phyloP scores from a whole-genome alignment of 2,113 vertebrate genomes.

The Bettongia penicillata region DNA sequence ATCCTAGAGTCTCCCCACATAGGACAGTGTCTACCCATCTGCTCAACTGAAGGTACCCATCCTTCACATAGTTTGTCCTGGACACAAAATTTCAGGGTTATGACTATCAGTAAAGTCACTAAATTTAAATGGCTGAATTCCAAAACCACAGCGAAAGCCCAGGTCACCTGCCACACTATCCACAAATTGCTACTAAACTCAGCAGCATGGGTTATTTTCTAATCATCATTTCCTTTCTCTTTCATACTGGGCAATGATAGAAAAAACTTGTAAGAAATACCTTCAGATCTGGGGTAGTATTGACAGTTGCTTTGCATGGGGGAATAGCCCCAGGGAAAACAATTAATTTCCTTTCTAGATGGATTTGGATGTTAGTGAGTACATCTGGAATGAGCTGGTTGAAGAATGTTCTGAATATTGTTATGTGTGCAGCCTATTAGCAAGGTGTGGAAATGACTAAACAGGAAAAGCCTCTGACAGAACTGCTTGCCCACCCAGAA shows the following conservation, averaged over 20 bases:
- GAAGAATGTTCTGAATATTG: constrained; percentile 51
- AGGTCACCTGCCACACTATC: too few species aligned
- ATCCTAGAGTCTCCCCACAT: background rate
- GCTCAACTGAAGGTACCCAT: background rate
- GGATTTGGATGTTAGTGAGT: constrained; percentile 22
- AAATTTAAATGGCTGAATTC: background rate
- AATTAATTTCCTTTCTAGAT: constrained; percentile 49
- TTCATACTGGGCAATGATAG: constrained; percentile 19
- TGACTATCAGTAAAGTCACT: background rate
- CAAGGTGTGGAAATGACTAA: constrained; percentile 70
- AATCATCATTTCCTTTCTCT: background rate
- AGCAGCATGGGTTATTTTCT: constrained; percentile 16
- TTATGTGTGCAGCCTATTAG: constrained; percentile 43
- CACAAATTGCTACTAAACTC: background rate
- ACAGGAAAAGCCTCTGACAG: background rate
- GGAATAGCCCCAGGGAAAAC: constrained; percentile 46
- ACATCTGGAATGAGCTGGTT: background rate
- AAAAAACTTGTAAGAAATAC: background rate
- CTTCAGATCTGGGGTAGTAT: constrained; percentile 17
- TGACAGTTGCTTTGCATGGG: constrained; percentile 35
- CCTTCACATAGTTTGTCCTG: background rate
- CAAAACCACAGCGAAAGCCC: background rate
- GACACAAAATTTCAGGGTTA: background rate
- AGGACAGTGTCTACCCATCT: background rate
- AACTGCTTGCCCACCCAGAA: background rate